These are phyloP conservation scores for Drosophila pandora DNA, from an alignment of 1,140 invertebrate genomes.

Conservation along the genomic window DNA sequence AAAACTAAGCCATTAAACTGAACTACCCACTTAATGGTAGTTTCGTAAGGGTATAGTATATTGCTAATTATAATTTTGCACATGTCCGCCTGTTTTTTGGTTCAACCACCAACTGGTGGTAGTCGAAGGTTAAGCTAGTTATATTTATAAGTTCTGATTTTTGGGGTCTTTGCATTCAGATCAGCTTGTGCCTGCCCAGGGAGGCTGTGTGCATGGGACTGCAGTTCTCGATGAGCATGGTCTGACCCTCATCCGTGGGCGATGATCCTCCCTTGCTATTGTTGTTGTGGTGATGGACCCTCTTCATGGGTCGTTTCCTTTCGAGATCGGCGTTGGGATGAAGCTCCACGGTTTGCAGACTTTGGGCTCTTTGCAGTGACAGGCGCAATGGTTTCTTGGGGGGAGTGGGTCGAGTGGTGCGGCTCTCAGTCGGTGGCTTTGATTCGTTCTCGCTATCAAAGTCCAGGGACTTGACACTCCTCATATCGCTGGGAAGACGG, in stretches of 20 bases:
- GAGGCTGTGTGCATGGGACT: constrained; percentile 75
- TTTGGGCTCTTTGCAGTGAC: constrained; percentile 91
- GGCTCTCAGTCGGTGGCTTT: constrained; percentile 84
- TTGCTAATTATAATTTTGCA: constrained; percentile 62
- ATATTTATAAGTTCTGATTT: constrained; percentile 18
- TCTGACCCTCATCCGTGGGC: constrained; percentile 44
- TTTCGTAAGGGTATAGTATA: constrained; percentile 7
- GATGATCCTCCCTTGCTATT: constrained; percentile 33
- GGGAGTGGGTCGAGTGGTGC: constrained; percentile 87
- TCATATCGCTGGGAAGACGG: constrained; percentile 84
- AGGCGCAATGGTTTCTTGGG: constrained; percentile 93
- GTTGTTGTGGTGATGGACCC: constrained; percentile 71
- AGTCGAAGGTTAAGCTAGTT: constrained; percentile 36
- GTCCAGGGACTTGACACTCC: constrained; percentile 88
- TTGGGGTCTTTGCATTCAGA: constrained; percentile 40
- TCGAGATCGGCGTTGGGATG: constrained; percentile 53
- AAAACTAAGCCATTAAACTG: constrained; percentile 8
- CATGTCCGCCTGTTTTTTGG: constrained; percentile 70
- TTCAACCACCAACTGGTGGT: constrained; percentile 10
- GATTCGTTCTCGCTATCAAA: constrained; percentile 85
- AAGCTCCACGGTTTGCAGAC: constrained; percentile 89
- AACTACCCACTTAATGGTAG: not conserved
- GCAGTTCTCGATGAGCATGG: constrained; percentile 68
- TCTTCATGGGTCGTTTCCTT: constrained; percentile 79
- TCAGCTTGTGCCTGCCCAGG: constrained; percentile 75